Evolutionary conservation across 1,140 invertebrate genomes (phyloP), one percentile per base, ranked within the genome.

Genomic region (Orius laevigatus): DNA sequence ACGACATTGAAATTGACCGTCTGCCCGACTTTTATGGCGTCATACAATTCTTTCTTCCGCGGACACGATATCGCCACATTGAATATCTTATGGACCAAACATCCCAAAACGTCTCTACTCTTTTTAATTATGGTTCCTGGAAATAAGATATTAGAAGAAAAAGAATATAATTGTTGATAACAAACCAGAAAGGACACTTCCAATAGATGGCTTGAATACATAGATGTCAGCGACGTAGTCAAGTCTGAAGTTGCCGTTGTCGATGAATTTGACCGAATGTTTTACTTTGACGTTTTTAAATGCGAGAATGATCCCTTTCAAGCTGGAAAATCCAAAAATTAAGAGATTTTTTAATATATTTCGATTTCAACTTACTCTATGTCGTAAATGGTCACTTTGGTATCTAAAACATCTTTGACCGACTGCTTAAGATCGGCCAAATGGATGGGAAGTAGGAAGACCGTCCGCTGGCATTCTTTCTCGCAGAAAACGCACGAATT

Each of bases 211-310:
- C 32, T 46, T 46, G 35, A 51, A 51, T 32, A 51, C 15, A 46
- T 51, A 51, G 20, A 51, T 46, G 25, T 51, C 49, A 10, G 49
- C 49, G 46, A 39, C 39, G 32, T 41, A 51, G n/a, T 40, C 25
- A n/a, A 51, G 35, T 31, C 9, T 46, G 25, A 33, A 36, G 19
- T 38, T 39, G 3, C 49, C 43, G 41, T 51, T 36, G n/a, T 39
- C 49, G 19, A 33, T 20, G 12, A 51, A 18, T 9, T 25, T 19
- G 4, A 46, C 32, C 10, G 20, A 32, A 40, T 38, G 12, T 14
- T 19, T 12, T 12, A 51, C 31, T 31, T 51, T 51, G 8, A 51
- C 40, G 25, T 39, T 51, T 34, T 51, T 45, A 39, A 46, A 31
- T 18, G 43, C 39, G 18, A 51, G 10, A 41, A 51, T 46, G 25